Base-by-base conservation (phyloP, 1,140 invertebrate genomes). In the Acromyrmex charruanus region DNA sequence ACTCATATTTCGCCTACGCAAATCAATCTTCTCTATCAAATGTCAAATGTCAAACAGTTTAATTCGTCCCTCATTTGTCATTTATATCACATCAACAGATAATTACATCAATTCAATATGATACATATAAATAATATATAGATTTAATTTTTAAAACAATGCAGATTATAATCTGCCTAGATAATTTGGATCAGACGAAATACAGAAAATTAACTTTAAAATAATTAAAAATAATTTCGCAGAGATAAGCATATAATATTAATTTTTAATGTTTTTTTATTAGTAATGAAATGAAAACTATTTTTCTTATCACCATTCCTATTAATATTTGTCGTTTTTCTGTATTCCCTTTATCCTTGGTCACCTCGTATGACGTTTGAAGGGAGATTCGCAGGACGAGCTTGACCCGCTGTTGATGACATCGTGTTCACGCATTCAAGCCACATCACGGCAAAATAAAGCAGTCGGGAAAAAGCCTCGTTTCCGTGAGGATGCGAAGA, bases 361-460 rank as follows among this genome's bases (percentile, higher is more conserved):
- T 66, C 44, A 21, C 12, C 10, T 66, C 25, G 25, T 66, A 66
- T 44, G 16, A 71, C 35, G 18, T 71, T 69, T 44, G 21, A 84
- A 63, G 39, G 28, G 25, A 84, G 39, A 84, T 75, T 71, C 18
- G n/a, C 75, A 49, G 39, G 39, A 6, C 55, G 18, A 28, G 55
- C 18, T 18, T 72, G 68, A 72, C 25, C 25, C 55, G 18, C 39
- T 44, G 77, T 72, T 28, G 66, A 44, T 55, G 71, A 61, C 69
- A 59, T 51, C 55, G 35, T 61, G 39, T 72, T 74, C 65, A 39
- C 65, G 28, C 65, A 81, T 81, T 82, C 55, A 61, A 82, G 55
- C 21, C 49, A 28, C 66, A 59, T 59, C 68, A 44, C 35, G 18
- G 7, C 28, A 71, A 75, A 63, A 75, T 75, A 61, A 61, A 80